Percentiles rank a stretch among this genome's conserved stretches.
Conservation (phyloP, 2,113 vertebrate species). For the Heteronetta atricapilla region DNA sequence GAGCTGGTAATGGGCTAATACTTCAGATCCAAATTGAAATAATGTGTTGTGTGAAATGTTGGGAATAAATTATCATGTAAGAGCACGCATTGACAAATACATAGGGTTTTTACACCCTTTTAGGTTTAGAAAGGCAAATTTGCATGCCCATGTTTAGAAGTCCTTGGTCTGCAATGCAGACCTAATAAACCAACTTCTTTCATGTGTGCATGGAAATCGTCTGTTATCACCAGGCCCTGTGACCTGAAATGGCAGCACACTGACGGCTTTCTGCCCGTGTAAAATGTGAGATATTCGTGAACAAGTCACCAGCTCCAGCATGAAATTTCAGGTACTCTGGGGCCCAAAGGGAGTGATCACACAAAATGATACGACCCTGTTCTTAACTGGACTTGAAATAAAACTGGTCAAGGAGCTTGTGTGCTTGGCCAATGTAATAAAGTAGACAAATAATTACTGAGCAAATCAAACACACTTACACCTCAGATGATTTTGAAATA, state of each 20-base stretch:
- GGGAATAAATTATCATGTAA: constrained; percentile 31
- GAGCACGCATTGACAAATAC: background rate
- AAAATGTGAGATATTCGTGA: background rate
- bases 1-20: constrained; percentile 41
- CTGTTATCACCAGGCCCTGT: background rate
- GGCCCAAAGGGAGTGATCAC: constrained; percentile 19
- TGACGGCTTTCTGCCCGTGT: background rate
- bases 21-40: constrained; percentile 46
- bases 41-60: constrained; percentile 13
- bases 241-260: background rate
- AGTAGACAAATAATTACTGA: constrained; percentile 86
- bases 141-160: background rate
- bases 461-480: constrained; percentile 86
- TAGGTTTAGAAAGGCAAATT: constrained; percentile 40
- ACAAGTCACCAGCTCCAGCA: background rate
- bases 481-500: constrained; percentile 86
- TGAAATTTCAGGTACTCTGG: constrained; percentile 29
- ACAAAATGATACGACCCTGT: constrained; percentile 56
- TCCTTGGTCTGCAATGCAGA: background rate
- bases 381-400: constrained; percentile 80
- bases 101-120: background rate
- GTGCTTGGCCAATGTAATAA: constrained; percentile 81
- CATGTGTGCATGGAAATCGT: background rate
- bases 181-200: constrained; percentile 5
- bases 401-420: constrained; percentile 79